Evolutionary conservation across 2,113 vertebrate genomes (phyloP).

Genomic region (Rhinolophus ferrumequinum): DNA sequence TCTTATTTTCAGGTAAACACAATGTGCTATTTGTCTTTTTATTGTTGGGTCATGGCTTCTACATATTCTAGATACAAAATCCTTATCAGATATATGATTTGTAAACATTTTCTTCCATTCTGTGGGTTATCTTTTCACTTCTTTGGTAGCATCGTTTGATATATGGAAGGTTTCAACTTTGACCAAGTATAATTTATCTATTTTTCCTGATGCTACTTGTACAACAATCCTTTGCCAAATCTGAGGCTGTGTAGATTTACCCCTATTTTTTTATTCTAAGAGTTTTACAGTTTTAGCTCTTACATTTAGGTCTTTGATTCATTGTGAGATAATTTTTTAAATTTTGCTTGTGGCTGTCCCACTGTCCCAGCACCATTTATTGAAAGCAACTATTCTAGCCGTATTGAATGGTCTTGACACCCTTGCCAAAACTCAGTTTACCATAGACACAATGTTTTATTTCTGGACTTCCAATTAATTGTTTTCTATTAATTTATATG

Average conservation of each 20-base stretch:
- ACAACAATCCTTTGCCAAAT: background rate
- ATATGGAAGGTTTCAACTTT: background rate
- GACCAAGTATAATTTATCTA: background rate
- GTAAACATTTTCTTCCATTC: background rate
- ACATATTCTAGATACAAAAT: background rate
- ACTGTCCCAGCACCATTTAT: background rate
- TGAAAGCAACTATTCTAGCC: no score
- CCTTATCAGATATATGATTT: background rate
- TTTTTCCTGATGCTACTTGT: background rate
- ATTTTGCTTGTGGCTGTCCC: background rate
- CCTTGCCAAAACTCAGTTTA: no score
- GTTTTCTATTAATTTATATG: background rate
- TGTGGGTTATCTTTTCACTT: background rate
- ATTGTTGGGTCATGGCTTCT: background rate
- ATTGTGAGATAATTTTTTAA: background rate
- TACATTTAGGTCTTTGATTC: background rate
- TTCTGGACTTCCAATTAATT: background rate
- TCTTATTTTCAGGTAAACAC: no score
- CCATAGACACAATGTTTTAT: no score
- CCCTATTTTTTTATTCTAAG: background rate
- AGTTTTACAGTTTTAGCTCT: background rate
- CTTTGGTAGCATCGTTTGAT: background rate
- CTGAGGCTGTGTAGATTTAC: background rate
- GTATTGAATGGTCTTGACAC: no score
- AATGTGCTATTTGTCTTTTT: background rate